Base-by-base conservation (phyloP, 2,113 vertebrate species). In the Amazona guildingii region DNA sequence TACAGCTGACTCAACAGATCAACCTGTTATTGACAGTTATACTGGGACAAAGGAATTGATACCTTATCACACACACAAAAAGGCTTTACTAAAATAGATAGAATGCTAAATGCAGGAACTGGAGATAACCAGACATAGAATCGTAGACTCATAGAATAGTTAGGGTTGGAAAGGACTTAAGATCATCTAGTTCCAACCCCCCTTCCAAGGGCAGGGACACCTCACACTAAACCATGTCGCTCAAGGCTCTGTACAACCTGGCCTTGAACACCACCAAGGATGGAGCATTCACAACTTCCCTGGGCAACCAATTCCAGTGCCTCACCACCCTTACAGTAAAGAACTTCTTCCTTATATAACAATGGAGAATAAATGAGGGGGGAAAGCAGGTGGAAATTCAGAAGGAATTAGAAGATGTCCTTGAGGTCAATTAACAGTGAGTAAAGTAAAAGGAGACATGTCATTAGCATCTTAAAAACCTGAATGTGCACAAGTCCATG, bases 71-170 rank as follows among this genome's bases (percentile, higher is more conserved):
- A 79, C 28, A 70, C 5, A n/a, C 52, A n/a, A 95, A 94, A 93
- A 72, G n/a, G 23, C 48, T 78, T 82, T 69, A 86, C 52, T 83
- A 69, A 97, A 95, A 77, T 78, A 87, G 74, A 67, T 79, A n/a
- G 78, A 69, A 89, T 68, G 55, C 51, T 88, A 91, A 92, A 91
- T 77, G 61, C 54, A 85, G 68, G 67, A 95, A 67, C 70, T 78
- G 64, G 73, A 96, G 96, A 91, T 89, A 94, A 90, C 39, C 59
- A 95, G 77, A 86, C 85, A 37, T 76, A 51, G 49, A 51, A 25
- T 51, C 49, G 14, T 25, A 49, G 23, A 25, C 25, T 49, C 48
- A 49, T 25, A 51, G 24, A 25, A 25, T 25, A 25, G 12, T 24
- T 49, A 49, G 24, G 49, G 49, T 25, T 51, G 49, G 49, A 25